phyloP scores from a whole-genome alignment of 2,113 vertebrate genomes.

The Hemicordylus capensis region DNA sequence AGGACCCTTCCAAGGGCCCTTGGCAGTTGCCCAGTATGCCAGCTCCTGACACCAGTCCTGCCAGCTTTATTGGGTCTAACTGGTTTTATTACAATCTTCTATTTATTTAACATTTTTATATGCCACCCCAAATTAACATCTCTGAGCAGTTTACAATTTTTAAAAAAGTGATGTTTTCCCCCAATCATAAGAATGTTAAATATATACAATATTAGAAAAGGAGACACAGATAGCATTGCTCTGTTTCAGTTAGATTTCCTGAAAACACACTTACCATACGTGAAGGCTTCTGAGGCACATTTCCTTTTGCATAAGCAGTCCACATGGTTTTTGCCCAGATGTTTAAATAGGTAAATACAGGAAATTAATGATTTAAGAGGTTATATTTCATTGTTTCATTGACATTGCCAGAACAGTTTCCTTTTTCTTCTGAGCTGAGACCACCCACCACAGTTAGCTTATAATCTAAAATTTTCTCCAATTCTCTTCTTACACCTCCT shows the following conservation, averaged over 20 bases:
- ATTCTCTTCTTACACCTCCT: background rate
- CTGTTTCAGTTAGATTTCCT: background rate
- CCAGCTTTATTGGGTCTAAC: background rate
- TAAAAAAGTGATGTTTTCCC: too few species aligned
- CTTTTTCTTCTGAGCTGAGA: background rate
- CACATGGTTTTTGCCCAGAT: conserved; percentile 44
- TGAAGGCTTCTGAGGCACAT: conserved; percentile 42
- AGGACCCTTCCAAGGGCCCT: too few species aligned
- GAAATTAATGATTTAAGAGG: background rate
- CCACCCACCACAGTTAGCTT: background rate
- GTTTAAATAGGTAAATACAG: background rate
- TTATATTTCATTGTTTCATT: background rate
- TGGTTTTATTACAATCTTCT: background rate
- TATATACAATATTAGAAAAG: background rate
- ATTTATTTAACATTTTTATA: too few species aligned
- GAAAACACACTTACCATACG: conserved; percentile 45
- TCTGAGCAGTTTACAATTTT: too few species aligned
- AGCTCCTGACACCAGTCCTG: too few species aligned
- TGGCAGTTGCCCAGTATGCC: too few species aligned
- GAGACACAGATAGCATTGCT: background rate
- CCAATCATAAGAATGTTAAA: background rate
- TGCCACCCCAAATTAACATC: too few species aligned
- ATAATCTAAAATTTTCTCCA: background rate
- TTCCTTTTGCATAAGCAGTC: conserved; percentile 46
- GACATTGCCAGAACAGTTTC: background rate